Evolutionary conservation across 2,797 vertebrate species (phyloP).

Genomic region (Clarias platycephalus): DNA sequence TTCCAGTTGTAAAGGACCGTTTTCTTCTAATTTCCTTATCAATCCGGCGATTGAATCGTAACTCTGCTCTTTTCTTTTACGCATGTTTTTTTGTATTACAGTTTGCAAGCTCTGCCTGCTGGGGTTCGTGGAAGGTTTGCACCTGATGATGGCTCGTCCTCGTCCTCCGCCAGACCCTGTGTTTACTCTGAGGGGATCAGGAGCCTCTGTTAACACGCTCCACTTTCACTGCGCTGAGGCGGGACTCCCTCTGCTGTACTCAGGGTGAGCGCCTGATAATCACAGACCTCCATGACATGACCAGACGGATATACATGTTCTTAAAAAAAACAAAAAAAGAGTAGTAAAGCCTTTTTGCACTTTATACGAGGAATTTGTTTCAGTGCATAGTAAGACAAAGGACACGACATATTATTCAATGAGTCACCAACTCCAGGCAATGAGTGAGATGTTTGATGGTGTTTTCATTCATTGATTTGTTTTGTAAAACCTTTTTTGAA

Average conservation of each 20-base stretch:
- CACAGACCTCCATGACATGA: not conserved
- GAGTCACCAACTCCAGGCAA: not conserved
- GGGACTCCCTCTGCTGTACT: slow-evolving; percentile 79
- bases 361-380: not conserved
- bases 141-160: slow-evolving; percentile 71
- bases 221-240: slow-evolving; percentile 76
- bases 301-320: not conserved
- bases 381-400: not conserved
- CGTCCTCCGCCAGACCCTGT: slow-evolving; percentile 80
- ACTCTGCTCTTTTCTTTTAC: not conserved
- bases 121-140: not conserved
- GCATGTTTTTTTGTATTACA: not conserved
- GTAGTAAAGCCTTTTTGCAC: not conserved
- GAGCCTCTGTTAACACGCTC: slow-evolving; percentile 81
- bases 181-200: slow-evolving; percentile 86
- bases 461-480: not conserved
- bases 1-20: not conserved
- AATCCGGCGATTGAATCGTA: slow-evolving; percentile 17
- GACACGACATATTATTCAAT: not conserved
- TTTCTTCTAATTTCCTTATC: not conserved
- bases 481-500: too few relatives aligned
- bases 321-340: not conserved
- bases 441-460: not conserved
- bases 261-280: slow-evolving; percentile 79
- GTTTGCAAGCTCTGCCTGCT: not conserved